Conservation (phyloP, 2,797 vertebrate species). For the Anguilla obscura region DNA sequence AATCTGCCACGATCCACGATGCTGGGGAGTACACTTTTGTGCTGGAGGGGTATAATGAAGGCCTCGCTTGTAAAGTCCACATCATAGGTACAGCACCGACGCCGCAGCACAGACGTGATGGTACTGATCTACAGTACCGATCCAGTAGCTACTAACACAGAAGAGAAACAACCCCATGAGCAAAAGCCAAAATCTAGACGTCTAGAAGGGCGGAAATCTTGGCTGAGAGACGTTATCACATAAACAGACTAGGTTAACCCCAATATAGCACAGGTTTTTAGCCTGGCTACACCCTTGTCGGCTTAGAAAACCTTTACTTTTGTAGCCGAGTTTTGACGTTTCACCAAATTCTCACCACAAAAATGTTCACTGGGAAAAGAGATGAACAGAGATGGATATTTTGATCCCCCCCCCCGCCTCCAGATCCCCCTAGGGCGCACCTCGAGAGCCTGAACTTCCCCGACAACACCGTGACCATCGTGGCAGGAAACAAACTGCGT, state of each 20-base stretch:
- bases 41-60: slow-evolving; percentile 88
- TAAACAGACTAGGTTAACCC: too few relatives aligned
- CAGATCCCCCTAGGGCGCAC: slow-evolving; percentile 91
- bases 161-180: background rate
- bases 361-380: too few relatives aligned
- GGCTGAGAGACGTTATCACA: too few relatives aligned
- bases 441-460: slow-evolving; percentile 87
- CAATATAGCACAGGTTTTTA: too few relatives aligned
- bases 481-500: slow-evolving; percentile 94
- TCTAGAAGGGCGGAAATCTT: too few relatives aligned
- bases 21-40: slow-evolving; percentile 93
- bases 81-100: slow-evolving; percentile 81
- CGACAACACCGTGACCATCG: slow-evolving; percentile 88
- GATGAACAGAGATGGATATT: background rate
- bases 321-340: too few relatives aligned
- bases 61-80: slow-evolving; percentile 85
- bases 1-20: slow-evolving; percentile 78
- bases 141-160: background rate
- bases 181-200: too few relatives aligned
- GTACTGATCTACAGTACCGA: background rate
- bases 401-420: background rate
- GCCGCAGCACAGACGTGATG: background rate
- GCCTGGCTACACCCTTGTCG: too few relatives aligned
- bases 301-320: too few relatives aligned
- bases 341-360: too few relatives aligned